phyloP scores from a whole-genome alignment of 2,797 vertebrate genomes.

The Staurois parvus region DNA sequence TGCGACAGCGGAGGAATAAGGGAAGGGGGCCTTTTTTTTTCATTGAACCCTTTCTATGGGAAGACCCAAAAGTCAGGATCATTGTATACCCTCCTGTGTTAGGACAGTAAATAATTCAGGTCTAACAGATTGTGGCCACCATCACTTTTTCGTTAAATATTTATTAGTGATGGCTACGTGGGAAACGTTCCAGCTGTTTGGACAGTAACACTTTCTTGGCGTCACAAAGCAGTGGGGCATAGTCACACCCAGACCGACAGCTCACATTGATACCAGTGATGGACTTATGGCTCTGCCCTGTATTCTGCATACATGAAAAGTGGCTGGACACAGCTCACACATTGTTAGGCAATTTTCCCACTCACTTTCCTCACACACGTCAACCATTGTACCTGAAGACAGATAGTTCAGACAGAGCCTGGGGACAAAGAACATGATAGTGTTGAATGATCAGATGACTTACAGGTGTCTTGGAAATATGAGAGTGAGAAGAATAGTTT shows the following conservation, averaged over 20 bases:
- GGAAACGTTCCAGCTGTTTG: not conserved
- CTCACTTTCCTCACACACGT: constrained; percentile 66
- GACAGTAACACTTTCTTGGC: not conserved
- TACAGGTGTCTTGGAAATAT: constrained; percentile 52
- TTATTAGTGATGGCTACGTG: constrained; percentile 6
- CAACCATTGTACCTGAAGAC: constrained; percentile 43
- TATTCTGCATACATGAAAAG: not conserved
- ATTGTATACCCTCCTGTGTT: not conserved
- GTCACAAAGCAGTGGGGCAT: constrained; percentile 10
- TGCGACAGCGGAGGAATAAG: not conserved
- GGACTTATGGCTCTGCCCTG: not conserved
- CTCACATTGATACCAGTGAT: constrained; percentile 23
- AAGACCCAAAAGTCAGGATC: not conserved
- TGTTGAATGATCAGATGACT: constrained; percentile 40
- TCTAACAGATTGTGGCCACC: not conserved
- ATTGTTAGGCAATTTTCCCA: constrained; percentile 58
- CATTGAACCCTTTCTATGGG: not conserved
- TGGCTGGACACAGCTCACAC: constrained; percentile 30
- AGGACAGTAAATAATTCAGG: not conserved
- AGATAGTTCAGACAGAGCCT: constrained; percentile 28
- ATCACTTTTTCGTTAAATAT: constrained; percentile 2
- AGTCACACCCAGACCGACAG: constrained; percentile 6
- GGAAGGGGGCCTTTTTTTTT: not conserved
- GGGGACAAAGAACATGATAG: constrained; percentile 52
- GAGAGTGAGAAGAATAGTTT: not conserved